Conservation (phyloP, 2,888 invertebrate genomes). For the Rhagium mordax region DNA sequence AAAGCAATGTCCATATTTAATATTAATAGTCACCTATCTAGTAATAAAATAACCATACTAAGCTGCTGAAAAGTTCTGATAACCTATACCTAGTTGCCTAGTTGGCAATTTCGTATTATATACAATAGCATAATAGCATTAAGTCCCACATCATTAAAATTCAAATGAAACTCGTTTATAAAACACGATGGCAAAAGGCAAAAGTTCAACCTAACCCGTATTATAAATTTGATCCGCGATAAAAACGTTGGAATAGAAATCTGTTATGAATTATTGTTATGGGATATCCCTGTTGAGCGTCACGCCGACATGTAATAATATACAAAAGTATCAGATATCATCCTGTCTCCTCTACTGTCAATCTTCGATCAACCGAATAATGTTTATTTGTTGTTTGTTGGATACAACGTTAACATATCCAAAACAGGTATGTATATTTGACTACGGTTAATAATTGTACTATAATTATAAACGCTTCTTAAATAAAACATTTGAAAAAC, state of each 20-base stretch:
- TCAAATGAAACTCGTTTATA: neutral
- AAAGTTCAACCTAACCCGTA: neutral
- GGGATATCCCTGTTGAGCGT: neutral
- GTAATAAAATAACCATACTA: too few relatives aligned
- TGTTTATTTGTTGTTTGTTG: neutral
- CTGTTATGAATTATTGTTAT: neutral
- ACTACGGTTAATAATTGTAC: neutral
- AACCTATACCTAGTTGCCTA: too few relatives aligned
- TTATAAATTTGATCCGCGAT: neutral
- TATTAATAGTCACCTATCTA: too few relatives aligned
- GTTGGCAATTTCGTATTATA: neutral
- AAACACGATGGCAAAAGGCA: neutral
- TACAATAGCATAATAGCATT: neutral
- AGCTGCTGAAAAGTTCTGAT: too few relatives aligned
- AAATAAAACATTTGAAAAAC: neutral
- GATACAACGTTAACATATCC: neutral
- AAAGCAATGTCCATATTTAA: too few relatives aligned
- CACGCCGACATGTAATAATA: neutral
- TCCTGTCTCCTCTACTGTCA: neutral
- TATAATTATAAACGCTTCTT: neutral
- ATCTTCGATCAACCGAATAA: neutral
- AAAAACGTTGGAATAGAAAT: neutral
- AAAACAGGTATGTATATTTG: neutral
- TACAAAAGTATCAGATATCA: neutral
- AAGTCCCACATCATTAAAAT: neutral